phyloP scores from a whole-genome alignment of 2,888 invertebrate species.

The Luffia ferchaultella region DNA sequence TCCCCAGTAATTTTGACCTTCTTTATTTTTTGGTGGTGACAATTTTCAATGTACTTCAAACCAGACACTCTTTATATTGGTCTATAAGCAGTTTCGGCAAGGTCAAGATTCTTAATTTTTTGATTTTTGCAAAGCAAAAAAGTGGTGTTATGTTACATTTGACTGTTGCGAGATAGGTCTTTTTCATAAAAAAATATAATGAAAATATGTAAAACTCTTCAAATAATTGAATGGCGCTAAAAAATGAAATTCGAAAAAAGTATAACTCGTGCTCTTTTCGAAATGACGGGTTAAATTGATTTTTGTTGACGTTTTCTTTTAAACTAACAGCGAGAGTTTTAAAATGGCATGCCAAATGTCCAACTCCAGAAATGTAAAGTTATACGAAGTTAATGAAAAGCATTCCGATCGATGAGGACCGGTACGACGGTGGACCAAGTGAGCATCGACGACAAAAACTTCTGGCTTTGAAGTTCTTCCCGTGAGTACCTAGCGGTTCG shows the following conservation, averaged over 20 bases:
- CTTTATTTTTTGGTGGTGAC: constrained; percentile 1
- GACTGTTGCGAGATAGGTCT: neutral
- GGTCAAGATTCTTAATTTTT: neutral
- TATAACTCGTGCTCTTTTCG: constrained; percentile 6
- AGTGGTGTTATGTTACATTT: neutral
- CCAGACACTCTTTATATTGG: neutral
- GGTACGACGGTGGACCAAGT: too few relatives aligned
- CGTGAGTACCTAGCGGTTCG: too few relatives aligned
- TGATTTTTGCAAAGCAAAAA: neutral
- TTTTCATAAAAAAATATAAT: neutral
- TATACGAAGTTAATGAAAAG: too few relatives aligned
- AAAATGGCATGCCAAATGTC: too few relatives aligned
- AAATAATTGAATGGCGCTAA: constrained; percentile 4
- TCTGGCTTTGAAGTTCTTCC: too few relatives aligned
- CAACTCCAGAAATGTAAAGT: too few relatives aligned
- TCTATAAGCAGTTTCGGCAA: constrained; percentile 4
- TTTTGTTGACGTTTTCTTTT: too few relatives aligned
- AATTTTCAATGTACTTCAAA: neutral
- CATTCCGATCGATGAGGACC: too few relatives aligned
- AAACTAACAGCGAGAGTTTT: too few relatives aligned
- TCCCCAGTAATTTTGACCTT: constrained; percentile 2
- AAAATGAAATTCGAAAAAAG: constrained; percentile 5
- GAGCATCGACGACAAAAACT: too few relatives aligned
- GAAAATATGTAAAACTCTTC: constrained; percentile 3
- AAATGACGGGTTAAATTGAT: constrained; percentile 5